phyloP scores from a whole-genome alignment of 30 jellyfish, hydroid and myxozoan genomes.

The Clytia hemisphaerica region DNA sequence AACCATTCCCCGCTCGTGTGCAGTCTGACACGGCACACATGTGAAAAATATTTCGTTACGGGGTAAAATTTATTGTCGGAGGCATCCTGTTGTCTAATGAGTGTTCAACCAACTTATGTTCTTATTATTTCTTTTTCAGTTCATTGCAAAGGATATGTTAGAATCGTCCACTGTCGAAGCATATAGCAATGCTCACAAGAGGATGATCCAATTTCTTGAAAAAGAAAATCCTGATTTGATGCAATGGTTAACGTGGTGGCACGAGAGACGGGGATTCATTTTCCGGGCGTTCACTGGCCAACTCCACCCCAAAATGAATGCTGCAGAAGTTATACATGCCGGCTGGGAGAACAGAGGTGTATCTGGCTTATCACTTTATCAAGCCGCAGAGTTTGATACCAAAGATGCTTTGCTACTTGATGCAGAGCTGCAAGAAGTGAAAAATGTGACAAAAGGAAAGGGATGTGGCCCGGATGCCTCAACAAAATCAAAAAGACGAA shows the following conservation, averaged over 20 bases:
- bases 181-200: not conserved
- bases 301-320: not conserved
- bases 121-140: too few relatives aligned
- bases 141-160: not conserved
- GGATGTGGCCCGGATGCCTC: too few relatives aligned
- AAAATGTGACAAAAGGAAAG: too few relatives aligned
- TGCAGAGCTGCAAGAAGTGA: too few relatives aligned
- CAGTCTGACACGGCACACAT: too few relatives aligned
- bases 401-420: not conserved
- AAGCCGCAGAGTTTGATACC: constrained; percentile 3
- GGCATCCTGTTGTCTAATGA: too few relatives aligned
- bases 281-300: not conserved
- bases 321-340: constrained; percentile 2
- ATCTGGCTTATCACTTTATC: not conserved
- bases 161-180: not conserved
- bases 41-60: too few relatives aligned
- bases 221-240: constrained; percentile 1
- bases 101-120: too few relatives aligned
- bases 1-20: too few relatives aligned
- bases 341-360: not conserved
- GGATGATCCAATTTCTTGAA: not conserved
- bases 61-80: too few relatives aligned
- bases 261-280: not conserved
- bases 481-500: too few relatives aligned
- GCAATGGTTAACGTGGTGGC: constrained; percentile 3